A percentile compares a stretch with the other conserved stretches of the same genome.
Evolutionary conservation across 2,113 vertebrate species (phyloP).

Genomic region (Laterallus jamaicensis): DNA sequence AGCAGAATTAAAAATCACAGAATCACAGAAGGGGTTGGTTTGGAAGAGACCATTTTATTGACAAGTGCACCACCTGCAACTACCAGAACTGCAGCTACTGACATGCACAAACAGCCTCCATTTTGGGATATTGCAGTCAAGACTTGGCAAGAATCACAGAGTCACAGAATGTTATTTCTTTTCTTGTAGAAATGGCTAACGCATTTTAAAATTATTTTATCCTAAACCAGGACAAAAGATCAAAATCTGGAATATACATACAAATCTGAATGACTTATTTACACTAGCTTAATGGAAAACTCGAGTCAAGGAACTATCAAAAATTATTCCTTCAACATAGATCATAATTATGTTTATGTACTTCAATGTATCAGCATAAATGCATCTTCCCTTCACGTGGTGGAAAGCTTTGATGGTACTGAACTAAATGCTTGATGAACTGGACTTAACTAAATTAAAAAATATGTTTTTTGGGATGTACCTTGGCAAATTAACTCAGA

Average conservation of each 20-base stretch:
- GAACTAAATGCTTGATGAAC: background rate
- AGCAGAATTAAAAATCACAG: background rate
- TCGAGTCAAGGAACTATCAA: background rate
- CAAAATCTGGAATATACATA: background rate
- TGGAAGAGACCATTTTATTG: background rate
- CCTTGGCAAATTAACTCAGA: background rate
- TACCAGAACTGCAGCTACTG: background rate
- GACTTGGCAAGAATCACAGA: background rate
- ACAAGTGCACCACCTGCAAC: background rate
- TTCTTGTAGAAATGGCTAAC: background rate
- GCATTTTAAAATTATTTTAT: background rate
- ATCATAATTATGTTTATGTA: background rate
- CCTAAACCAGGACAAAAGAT: background rate
- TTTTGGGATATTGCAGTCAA: background rate
- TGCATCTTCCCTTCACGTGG: background rate
- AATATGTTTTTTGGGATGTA: background rate
- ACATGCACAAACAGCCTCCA: background rate
- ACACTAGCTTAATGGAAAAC: background rate
- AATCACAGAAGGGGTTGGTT: too few relatives aligned
- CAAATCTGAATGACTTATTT: background rate
- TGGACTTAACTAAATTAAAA: background rate
- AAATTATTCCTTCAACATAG: background rate
- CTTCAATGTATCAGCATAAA: background rate
- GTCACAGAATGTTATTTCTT: background rate
- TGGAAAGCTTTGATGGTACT: background rate